Conservation (phyloP, 2,888 invertebrate species). For the Heliconius ethilla region DNA sequence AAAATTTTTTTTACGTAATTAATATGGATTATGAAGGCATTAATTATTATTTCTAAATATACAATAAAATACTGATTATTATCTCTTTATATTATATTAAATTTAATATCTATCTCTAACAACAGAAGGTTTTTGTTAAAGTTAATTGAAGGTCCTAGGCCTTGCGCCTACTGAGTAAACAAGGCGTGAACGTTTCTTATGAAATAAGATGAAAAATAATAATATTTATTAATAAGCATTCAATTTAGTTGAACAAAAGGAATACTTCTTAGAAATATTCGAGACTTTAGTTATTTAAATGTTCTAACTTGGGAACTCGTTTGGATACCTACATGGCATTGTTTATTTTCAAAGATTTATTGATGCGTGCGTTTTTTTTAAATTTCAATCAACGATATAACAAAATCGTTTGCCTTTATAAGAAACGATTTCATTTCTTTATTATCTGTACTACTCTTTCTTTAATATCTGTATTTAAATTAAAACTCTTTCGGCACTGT, state of each 20-base stretch:
- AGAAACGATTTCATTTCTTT: background rate
- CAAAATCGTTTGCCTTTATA: background rate
- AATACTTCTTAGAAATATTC: constrained; percentile 40
- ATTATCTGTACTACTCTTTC: background rate
- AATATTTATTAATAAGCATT: constrained; percentile 26
- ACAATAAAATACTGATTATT: background rate
- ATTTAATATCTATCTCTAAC: background rate
- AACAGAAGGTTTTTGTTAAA: constrained; percentile 12
- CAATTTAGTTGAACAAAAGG: constrained; percentile 32
- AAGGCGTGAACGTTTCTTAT: constrained; percentile 7
- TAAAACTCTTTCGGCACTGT: no score
- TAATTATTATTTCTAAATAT: constrained; percentile 5
- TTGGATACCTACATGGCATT: constrained; percentile 35
- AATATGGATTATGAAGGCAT: background rate
- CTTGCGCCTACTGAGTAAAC: constrained; percentile 20
- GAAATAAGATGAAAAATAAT: constrained; percentile 10
- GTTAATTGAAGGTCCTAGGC: constrained; percentile 1
- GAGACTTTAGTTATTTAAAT: constrained; percentile 42
- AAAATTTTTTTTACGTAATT: background rate
- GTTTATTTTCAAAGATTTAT: constrained; percentile 38
- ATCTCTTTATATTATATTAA: background rate
- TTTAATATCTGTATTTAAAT: no score
- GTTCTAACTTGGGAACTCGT: constrained; percentile 36
- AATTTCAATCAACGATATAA: background rate
- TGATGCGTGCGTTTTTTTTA: background rate